A percentile compares a stretch with the other conserved stretches of the same genome.
Conservation (phyloP, 2,888 invertebrate genomes). For the Chamaedrilus cognettii region DNA sequence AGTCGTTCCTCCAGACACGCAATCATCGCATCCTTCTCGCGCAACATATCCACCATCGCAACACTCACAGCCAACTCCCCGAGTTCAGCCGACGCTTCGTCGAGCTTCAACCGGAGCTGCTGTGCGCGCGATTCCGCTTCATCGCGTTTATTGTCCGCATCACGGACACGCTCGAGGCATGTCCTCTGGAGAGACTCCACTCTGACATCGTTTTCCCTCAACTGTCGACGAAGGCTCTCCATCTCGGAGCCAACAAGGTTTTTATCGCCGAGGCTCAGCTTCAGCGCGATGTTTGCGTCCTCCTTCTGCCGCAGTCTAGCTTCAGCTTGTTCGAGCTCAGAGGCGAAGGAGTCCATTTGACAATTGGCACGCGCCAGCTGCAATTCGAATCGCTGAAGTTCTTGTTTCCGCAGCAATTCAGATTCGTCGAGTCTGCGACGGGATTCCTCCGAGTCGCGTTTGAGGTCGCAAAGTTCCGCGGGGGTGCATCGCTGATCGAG, state of each 20-base stretch:
- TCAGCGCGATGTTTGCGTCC: background rate
- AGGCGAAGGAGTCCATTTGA: background rate
- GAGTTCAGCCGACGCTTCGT: slow-evolving; percentile 30
- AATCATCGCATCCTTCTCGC: slow-evolving; percentile 36
- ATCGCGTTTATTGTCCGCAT: background rate
- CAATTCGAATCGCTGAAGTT: background rate
- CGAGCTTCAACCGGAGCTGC: slow-evolving; percentile 47
- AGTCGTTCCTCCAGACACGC: slow-evolving; percentile 69
- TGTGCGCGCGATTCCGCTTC: slow-evolving; percentile 42
- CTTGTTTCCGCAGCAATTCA: background rate
- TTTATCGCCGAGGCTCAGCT: background rate
- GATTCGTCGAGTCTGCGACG: too few species aligned
- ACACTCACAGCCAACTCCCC: too few species aligned
- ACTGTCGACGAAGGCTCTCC: background rate
- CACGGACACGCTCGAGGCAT: background rate
- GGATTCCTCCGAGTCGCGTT: too few species aligned
- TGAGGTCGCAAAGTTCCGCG: too few species aligned
- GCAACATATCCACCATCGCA: slow-evolving; percentile 66
- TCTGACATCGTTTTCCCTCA: slow-evolving; percentile 5
- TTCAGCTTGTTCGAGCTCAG: background rate
- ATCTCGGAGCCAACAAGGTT: background rate
- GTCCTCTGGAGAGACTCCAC: slow-evolving; percentile 9
- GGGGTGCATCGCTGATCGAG: too few species aligned
- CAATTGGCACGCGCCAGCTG: background rate
- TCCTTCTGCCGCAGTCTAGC: background rate